Evolutionary conservation across 2,888 invertebrate genomes (phyloP), one percentile per base, ranked within the genome.

Genomic region (Heliconius aoede): DNA sequence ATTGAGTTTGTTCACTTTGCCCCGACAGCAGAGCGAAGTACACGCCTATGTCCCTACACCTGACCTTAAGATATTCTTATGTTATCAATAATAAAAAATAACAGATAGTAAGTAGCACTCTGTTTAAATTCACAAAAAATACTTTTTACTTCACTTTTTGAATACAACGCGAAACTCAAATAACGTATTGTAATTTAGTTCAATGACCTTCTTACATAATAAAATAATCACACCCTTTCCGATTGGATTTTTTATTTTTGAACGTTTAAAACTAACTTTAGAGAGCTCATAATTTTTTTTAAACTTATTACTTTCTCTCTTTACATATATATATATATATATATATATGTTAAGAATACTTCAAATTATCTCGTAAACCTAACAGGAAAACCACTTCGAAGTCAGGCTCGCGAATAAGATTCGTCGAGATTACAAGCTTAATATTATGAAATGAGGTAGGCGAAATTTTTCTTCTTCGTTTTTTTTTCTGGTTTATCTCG

Each of bases 331-430:
- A n/a, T n/a, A n/a, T n/a, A n/a, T 1, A 36, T 11, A 36, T n/a
- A 11, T 60, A 30, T 68, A 40, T 30, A 60, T 74, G 60, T 74
- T 68, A 69, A 74, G 74, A 69, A 46, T 51, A 69, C 46, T 69
- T 40, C 67, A 74, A 74, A 74, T 69, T 62, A 74, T 51, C 51
- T 74, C 51, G n/a, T 24, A 60, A 69, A 74, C 60, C 30, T 62
- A 46, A 24, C 51, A 69, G 74, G 74, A 74, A 74, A 74, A 69
- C 74, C 28, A 69, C 61, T 74, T 32, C 60, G n/a, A 24, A 46
- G 18, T 58, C 24, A 40, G 68, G 30, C 30, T 71, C 24, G 58
- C 26, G 58, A 30, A 55, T 71, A 71, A 71, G 58, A 32, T 18
- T 51, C 36, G 36, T 55, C 30, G 60, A 69, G 69, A 40, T 72